Evolutionary conservation across 2,888 invertebrate genomes (phyloP).

Genomic region (Bombyx huttoni): DNA sequence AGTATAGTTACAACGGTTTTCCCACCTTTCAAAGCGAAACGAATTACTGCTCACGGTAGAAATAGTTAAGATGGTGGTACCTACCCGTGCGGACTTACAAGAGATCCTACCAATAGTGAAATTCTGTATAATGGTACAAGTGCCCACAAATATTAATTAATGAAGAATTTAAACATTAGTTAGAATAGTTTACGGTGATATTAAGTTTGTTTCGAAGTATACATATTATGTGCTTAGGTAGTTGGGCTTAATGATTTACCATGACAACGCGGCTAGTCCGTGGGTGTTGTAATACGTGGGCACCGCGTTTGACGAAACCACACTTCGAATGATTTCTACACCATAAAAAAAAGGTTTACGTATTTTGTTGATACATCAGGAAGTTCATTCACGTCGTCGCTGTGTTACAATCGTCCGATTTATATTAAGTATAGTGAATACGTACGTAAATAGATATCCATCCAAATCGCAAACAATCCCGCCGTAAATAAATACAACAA

Average conservation of each 20-base stretch:
- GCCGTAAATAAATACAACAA: conserved; percentile 25
- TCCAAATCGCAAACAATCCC: conserved; percentile 22
- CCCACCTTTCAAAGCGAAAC: too few relatives aligned
- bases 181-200: neutral
- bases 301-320: conserved; percentile 1
- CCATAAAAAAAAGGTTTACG: neutral
- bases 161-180: too few relatives aligned
- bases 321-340: conserved; percentile 2
- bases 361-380: neutral
- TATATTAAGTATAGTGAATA: neutral
- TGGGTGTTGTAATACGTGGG: neutral
- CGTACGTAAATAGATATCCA: conserved; percentile 19
- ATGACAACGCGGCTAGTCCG: neutral
- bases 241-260: neutral
- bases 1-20: too few relatives aligned
- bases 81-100: too few relatives aligned
- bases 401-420: neutral
- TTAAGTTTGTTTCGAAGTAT: conserved; percentile 2
- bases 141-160: too few relatives aligned
- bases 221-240: too few relatives aligned
- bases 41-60: too few relatives aligned
- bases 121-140: too few relatives aligned
- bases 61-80: too few relatives aligned
- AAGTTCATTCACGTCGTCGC: conserved; percentile 2
- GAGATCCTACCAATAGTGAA: too few relatives aligned